Evolutionary conservation across 2,113 vertebrate genomes (phyloP).

Genomic region (Ursus arctos): DNA sequence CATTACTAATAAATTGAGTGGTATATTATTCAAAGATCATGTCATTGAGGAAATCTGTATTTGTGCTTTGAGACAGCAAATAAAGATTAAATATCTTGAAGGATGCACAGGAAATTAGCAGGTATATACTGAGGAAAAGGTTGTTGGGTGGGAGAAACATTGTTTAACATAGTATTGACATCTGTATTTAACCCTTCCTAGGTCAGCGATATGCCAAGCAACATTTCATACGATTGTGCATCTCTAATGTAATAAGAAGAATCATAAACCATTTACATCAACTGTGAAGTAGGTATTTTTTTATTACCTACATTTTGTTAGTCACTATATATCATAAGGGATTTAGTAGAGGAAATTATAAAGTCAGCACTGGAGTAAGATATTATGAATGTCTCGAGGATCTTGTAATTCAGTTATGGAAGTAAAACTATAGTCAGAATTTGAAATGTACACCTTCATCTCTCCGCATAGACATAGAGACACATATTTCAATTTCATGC

Average conservation of each 20-base stretch:
- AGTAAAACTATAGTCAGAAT: neutral
- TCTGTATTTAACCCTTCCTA: neutral
- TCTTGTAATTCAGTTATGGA: neutral
- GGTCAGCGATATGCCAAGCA: neutral
- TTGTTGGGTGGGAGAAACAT: neutral
- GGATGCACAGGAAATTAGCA: neutral
- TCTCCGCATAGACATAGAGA: neutral
- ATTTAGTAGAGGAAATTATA: neutral
- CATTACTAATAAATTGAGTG: neutral
- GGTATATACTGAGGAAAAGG: neutral
- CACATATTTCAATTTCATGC: neutral
- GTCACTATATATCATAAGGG: neutral
- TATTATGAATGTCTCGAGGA: neutral
- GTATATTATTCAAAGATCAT: neutral
- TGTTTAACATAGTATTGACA: neutral
- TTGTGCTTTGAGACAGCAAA: neutral
- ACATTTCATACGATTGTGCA: neutral
- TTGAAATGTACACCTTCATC: neutral
- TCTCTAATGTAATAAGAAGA: neutral
- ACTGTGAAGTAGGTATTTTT: neutral
- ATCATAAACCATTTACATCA: neutral
- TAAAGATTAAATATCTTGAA: neutral
- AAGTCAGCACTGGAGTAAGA: neutral
- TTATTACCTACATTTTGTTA: neutral
- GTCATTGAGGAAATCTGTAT: neutral